Base-by-base conservation (phyloP, 2,888 invertebrate genomes). In the Aplocera efformata region DNA sequence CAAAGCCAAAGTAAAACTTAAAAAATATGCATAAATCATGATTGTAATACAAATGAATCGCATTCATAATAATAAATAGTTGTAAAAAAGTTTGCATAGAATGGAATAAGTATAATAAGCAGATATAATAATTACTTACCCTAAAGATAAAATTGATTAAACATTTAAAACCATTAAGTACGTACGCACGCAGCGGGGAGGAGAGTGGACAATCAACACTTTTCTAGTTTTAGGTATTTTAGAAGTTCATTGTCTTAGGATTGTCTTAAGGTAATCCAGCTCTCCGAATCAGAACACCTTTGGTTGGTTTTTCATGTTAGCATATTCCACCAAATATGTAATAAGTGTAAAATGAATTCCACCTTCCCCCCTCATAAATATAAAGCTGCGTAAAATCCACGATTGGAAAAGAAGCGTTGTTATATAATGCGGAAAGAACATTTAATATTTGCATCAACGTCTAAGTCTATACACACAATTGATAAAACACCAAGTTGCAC, bases 131-230 rank as follows among this genome's bases (percentile, higher is more conserved):
- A 28, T 23, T 17, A 1, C 34, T 32, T 32, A 38, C 24, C 36
- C 5, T 29, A 29, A 9, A 27, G 31, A 32, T 11, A 29, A 32
- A 7, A 23, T 30, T 22, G 28, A 32, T 26, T n/a, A 39, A 24
- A 39, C 17, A 20, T 27, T 26, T 4, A 26, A 27, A 17, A 5
- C 13, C 6, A 10, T 7, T 27, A 34, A n/a, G n/a, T 35, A 24
- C 20, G 8, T 13, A 35, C 35, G 32, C 17, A 22, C 29, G 32
- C 44, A 40, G 32, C 31, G 29, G 32, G 40, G 27, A 35, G 23
- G 27, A 39, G 17, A 28, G 24, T 35, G 24, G 27, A 17, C 13
- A 17, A 3, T 17, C 13, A 17, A 17, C 3, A 17, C 5, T 17
- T 17, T n/a, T n/a, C n/a, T n/a, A n/a, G n/a, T n/a, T n/a, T n/a